Conservation (phyloP, 2,113 vertebrate species). For the Callipepla squamata region DNA sequence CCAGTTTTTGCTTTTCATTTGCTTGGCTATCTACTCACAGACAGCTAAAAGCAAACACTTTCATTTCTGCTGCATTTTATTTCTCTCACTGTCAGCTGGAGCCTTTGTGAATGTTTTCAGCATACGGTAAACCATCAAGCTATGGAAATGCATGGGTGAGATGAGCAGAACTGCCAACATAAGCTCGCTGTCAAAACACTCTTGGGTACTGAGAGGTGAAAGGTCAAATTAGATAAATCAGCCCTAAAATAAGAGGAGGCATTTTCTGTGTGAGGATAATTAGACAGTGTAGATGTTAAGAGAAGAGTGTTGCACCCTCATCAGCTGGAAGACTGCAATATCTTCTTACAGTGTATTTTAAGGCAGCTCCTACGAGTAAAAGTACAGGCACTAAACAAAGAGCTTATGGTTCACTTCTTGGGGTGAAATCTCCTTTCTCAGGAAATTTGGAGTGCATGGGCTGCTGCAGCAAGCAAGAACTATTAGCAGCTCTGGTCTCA, state of each 20-base stretch:
- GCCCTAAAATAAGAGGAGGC: not conserved
- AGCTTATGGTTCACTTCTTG: not conserved
- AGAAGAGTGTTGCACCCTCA: not conserved
- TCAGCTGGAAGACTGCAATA: not conserved
- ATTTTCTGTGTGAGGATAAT: not conserved
- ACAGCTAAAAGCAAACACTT: not conserved
- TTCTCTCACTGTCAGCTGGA: fast-evolving
- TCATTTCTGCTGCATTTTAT: not conserved
- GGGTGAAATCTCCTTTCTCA: not conserved
- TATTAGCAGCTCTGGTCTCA: not conserved
- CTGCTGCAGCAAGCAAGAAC: not conserved
- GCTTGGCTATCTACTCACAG: not conserved
- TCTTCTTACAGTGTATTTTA: not conserved
- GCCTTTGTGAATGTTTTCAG: not conserved
- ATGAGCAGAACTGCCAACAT: not conserved
- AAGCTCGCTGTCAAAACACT: not conserved
- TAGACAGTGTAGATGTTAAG: not conserved
- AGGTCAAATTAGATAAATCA: not conserved
- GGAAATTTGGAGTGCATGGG: not conserved
- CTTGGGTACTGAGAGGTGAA: not conserved
- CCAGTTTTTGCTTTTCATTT: slow-evolving; percentile 2
- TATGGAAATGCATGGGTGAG: fast-evolving
- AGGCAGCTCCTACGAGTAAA: not conserved
- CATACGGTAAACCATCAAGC: not conserved
- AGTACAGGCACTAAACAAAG: not conserved